Evolutionary conservation across 2,797 vertebrate genomes (phyloP), one percentile per base, ranked within the genome.

Genomic region (Takifugu ocellatus): DNA sequence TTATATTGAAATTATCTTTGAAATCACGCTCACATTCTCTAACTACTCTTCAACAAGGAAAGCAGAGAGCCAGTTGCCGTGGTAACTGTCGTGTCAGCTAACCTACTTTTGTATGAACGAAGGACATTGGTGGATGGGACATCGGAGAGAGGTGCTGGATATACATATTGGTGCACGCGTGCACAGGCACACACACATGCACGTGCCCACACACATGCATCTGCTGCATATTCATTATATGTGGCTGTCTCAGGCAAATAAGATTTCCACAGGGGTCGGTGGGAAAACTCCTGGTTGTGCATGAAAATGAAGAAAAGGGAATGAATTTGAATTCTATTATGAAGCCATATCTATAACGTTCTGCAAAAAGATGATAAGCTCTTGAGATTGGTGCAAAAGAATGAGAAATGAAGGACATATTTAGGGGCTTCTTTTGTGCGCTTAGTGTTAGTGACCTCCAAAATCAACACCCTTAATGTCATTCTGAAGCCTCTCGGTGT

Each of bases 21-120:
- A 67, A 49, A 68, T 66, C 51, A 54, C 64, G 46, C 70, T 54
- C 77, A 51, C 72, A 63, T 63, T 59, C 57, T 63, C 64, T 69
- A 73, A 83, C 74, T 77, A 79, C 65, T 66, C 55, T 70, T 75
- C 70, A 77, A 66, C 56, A 54, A 72, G 60, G 36, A 67, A 85
- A 85, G 79, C 77, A 78, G 79, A 80, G 66, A 86, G 52, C 59
- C 1, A 68, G 90, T 91, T 89, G 74, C 88, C 85, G 90, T 89
- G 86, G 89, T 84, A 85, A 91, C 82, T 81, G 77, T 77, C n/a
- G 68, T 74, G 82, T 91, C 84, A 86, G 82, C 81, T 86, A 87
- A 89, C 85, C 84, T 80, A 89, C 69, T 88, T 90, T 78, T 82
- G 66, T 68, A 70, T 72, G 69, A 74, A 73, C 49, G 68, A 78